Evolutionary conservation across 1,140 invertebrate genomes (phyloP).

Genomic region (Choristoneura fumiferana): DNA sequence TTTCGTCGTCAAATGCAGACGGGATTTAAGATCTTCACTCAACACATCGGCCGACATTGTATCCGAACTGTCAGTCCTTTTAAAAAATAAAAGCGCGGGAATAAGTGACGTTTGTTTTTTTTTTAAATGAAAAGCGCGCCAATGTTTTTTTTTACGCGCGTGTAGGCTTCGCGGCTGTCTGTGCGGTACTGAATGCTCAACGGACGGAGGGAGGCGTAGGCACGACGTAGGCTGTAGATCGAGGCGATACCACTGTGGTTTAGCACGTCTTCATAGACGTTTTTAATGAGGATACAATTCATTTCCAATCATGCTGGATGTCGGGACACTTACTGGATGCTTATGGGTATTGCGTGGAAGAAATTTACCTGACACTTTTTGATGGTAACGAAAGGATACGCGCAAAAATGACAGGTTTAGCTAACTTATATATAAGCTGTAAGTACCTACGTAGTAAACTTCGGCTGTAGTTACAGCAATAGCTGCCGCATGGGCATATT

Average conservation of each 20-base stretch:
- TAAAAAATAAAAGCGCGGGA: conserved; percentile 42
- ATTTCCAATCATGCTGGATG: conserved; percentile 16
- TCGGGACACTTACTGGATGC: conserved; percentile 13
- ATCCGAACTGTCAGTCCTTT: conserved; percentile 21
- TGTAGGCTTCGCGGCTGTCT: conserved; percentile 61
- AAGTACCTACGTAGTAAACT: too few species aligned
- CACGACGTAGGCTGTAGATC: conserved; percentile 51
- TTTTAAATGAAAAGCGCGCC: conserved; percentile 15
- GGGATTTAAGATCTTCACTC: conserved; percentile 86
- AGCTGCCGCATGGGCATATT: too few species aligned
- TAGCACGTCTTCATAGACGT: conserved; percentile 21
- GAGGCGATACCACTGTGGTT: conserved; percentile 32
- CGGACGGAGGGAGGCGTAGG: conserved; percentile 30
- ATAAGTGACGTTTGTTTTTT: conserved; percentile 32
- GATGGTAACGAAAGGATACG: too few species aligned
- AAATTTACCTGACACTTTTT: too few species aligned
- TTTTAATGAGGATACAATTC: conserved; percentile 23
- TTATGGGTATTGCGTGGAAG: too few species aligned
- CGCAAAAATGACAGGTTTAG: too few species aligned
- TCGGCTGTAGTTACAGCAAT: too few species aligned
- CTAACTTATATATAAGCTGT: too few species aligned
- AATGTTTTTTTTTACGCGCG: conserved; percentile 30
- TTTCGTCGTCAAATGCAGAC: conserved; percentile 85
- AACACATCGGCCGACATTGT: conserved; percentile 86
- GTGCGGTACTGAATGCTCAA: conserved; percentile 48